Evolutionary conservation across 2,797 vertebrate genomes (phyloP).

Genomic region (Holocentrus rufus): DNA sequence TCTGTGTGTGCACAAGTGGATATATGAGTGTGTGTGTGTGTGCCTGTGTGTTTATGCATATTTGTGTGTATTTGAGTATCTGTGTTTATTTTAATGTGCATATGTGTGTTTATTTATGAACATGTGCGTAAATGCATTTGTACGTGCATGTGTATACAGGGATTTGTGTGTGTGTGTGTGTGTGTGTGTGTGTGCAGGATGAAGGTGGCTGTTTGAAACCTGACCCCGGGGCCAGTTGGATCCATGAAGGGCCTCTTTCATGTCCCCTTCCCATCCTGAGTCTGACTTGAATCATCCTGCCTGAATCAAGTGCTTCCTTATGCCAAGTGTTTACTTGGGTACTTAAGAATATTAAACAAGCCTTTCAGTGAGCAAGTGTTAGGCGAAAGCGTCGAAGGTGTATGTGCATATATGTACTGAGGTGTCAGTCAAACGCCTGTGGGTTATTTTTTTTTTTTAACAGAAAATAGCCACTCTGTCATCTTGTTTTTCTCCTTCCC

Average conservation of each 20-base stretch:
- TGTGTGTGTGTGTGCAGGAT: constrained; percentile 44
- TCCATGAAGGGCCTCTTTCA: constrained; percentile 78
- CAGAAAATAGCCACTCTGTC: constrained; percentile 48
- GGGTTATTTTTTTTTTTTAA: too few relatives aligned
- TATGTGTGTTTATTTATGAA: constrained; percentile 5
- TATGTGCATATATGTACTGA: constrained; percentile 23
- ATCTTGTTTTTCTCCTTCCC: constrained; percentile 40
- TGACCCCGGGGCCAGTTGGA: constrained; percentile 61
- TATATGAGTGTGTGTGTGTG: background rate
- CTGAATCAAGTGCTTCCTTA: constrained; percentile 81
- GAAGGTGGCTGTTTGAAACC: constrained; percentile 72
- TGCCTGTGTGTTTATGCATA: background rate
- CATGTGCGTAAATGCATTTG: background rate
- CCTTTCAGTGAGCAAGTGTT: constrained; percentile 42
- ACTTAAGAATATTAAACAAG: constrained; percentile 75
- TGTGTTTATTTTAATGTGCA: background rate
- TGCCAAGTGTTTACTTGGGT: constrained; percentile 74
- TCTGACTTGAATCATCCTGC: constrained; percentile 66
- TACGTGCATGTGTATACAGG: background rate
- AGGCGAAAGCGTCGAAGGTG: constrained; percentile 14
- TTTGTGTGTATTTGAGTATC: background rate
- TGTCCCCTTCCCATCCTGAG: constrained; percentile 71
- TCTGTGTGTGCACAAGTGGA: too few relatives aligned
- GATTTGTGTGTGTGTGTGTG: constrained; percentile 31
- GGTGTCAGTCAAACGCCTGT: constrained; percentile 54